Base-by-base conservation (phyloP, 2,888 invertebrate species). In the Himalopsyche tibetana region DNA sequence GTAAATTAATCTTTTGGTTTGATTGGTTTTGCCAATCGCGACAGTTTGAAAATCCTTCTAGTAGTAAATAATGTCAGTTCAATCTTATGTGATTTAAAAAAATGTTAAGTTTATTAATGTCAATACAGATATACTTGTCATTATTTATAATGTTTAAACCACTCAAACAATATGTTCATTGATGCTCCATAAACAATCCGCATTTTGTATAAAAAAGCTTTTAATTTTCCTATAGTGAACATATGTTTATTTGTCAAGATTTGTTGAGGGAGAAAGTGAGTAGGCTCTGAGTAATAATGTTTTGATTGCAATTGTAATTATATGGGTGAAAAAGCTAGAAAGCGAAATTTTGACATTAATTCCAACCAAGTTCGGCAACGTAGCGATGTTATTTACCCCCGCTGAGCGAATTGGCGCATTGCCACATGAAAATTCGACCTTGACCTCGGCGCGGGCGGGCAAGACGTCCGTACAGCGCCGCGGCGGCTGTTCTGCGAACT, bases 401-500 rank as follows among this genome's bases (percentile, higher is more conserved):
- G 28, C 38, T 28, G 74, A 36, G 74, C 74, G 74, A 36, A 74
- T 74, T 74, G 74, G 74, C 74, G 74, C 74, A 74, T 74, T 74
- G 74, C 74, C 74, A 74, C 74, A 74, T 36, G 74, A 74, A 74
- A 74, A 74, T 15, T 28, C 74, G 74, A 74, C 74, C 74, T 74
- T 74, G 74, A 74, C 74, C 74, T 74, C 74, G 74, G 74, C 36
- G 74, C 74, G 28, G 74, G 28, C 74, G 74, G 36, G 36, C 15
- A 28, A 15, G 28, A 36, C 74, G 51, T 51, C 15, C 15, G 51
- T 51, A 51, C 15, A 74, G 74, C 74, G 74, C 74, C 74, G 38
- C 74, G 74, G 36, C 74, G 74, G 74, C 74, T 36, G 28, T 38
- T 74, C 74, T 12, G 3, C 74, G 74, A 74, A 74, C 74, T 15